These are phyloP conservation scores for Anarrhichthys ocellatus DNA, from an alignment of 2,113 vertebrate genomes.

Conservation along the genomic window DNA sequence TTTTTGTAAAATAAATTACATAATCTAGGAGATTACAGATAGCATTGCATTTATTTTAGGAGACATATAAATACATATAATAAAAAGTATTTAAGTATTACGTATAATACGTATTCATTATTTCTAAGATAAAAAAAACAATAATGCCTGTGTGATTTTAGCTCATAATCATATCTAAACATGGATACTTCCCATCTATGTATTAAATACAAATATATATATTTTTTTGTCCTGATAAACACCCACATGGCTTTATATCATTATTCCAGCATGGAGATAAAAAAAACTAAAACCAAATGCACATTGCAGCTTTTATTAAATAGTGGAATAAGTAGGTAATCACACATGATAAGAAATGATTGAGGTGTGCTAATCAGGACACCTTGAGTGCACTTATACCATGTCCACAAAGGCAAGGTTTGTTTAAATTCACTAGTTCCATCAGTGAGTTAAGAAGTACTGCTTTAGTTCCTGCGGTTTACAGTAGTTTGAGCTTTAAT, in stretches of 20 bases:
- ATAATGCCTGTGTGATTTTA: not conserved
- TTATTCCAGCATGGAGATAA: not conserved
- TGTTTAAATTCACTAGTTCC: not conserved
- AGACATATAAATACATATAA: not conserved
- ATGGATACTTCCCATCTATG: not conserved
- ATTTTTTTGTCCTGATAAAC: not conserved
- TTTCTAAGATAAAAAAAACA: no score
- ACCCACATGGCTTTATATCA: not conserved
- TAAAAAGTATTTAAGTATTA: not conserved
- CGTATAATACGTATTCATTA: not conserved
- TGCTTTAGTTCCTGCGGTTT: not conserved
- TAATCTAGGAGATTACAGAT: not conserved
- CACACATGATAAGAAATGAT: not conserved
- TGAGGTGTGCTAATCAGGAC: not conserved
- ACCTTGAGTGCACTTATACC: not conserved
- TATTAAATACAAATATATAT: not conserved
- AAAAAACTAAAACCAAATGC: not conserved
- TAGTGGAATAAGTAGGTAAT: not conserved
- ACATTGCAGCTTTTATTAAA: slow-evolving; percentile 1
- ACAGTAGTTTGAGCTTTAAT: not conserved
- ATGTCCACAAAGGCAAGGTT: not conserved
- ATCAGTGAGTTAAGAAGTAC: not conserved
- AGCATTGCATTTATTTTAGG: not conserved
- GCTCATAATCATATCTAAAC: not conserved
- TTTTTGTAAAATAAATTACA: not conserved